Conservation (phyloP, 1,140 invertebrate genomes). For the Dinothrombium tinctorium region DNA sequence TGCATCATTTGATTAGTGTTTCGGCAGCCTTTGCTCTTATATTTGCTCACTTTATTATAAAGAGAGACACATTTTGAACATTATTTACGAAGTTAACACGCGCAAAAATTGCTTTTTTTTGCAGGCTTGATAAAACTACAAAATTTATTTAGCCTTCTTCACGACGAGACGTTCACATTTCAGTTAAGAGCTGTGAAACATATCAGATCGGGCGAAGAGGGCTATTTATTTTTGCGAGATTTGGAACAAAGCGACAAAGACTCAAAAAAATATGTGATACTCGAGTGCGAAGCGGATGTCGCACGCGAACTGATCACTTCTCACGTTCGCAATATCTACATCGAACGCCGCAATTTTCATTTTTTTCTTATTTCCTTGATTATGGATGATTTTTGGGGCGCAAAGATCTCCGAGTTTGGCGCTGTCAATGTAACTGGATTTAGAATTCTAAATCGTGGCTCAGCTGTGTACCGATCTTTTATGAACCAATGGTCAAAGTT, state of each 20-base stretch:
- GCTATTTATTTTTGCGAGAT: background rate
- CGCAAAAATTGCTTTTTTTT: background rate
- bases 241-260: slow-evolving; percentile 9
- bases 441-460: slow-evolving; percentile 29
- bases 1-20: too few relatives aligned
- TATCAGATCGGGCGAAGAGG: background rate
- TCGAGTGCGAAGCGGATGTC: slow-evolving; percentile 60
- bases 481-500: slow-evolving; percentile 40
- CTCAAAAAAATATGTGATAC: slow-evolving; percentile 59
- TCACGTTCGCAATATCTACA: slow-evolving; percentile 55
- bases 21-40: too few relatives aligned
- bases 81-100: too few relatives aligned
- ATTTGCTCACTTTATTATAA: too few relatives aligned
- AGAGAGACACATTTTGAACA: too few relatives aligned
- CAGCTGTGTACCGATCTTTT: slow-evolving; percentile 27
- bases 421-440: slow-evolving; percentile 91
- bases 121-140: slow-evolving; percentile 4
- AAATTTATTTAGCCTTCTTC: background rate
- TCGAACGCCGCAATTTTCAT: slow-evolving; percentile 67
- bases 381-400: slow-evolving; percentile 79
- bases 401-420: slow-evolving; percentile 64
- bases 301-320: slow-evolving; percentile 58
- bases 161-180: background rate
- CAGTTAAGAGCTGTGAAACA: slow-evolving; percentile 3
- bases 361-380: slow-evolving; percentile 73